phyloP scores from a whole-genome alignment of 2,797 vertebrate species.

The Urocyon cinereoargenteus region DNA sequence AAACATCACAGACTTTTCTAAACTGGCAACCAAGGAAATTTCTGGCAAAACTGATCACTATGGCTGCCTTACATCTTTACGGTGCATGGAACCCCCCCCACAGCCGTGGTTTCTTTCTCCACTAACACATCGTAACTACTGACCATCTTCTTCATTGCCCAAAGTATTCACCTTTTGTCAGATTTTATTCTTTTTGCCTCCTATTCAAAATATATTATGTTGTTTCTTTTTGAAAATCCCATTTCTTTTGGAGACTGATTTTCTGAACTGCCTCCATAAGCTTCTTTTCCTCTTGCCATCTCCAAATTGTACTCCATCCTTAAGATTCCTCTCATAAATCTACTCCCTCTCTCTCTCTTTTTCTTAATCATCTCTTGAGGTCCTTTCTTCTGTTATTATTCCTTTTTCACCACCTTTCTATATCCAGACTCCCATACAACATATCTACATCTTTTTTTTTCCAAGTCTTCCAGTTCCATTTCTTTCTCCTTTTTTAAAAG shows the following conservation, averaged over 20 bases:
- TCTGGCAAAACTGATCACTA: background rate
- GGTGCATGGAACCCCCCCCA: background rate
- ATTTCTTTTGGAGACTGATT: background rate
- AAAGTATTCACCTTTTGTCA: background rate
- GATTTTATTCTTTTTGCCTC: background rate
- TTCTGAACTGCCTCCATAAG: background rate
- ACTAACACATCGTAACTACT: background rate
- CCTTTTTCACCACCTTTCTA: background rate
- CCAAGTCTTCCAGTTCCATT: background rate
- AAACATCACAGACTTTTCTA: background rate
- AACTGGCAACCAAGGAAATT: background rate
- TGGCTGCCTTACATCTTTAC: background rate
- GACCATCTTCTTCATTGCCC: background rate
- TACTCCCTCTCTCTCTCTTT: background rate
- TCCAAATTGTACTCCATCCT: background rate
- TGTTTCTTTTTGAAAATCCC: background rate
- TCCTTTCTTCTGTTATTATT: background rate
- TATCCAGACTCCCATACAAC: background rate
- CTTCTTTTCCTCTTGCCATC: background rate
- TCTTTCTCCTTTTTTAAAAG: too few species aligned
- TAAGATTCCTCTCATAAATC: background rate
- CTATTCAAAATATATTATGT: background rate
- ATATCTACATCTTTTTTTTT: background rate
- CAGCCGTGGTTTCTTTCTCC: background rate
- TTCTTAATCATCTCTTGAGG: background rate